These are phyloP conservation scores for Siniperca undulata DNA, from an alignment of 2,797 vertebrate genomes.

Conservation along the genomic window DNA sequence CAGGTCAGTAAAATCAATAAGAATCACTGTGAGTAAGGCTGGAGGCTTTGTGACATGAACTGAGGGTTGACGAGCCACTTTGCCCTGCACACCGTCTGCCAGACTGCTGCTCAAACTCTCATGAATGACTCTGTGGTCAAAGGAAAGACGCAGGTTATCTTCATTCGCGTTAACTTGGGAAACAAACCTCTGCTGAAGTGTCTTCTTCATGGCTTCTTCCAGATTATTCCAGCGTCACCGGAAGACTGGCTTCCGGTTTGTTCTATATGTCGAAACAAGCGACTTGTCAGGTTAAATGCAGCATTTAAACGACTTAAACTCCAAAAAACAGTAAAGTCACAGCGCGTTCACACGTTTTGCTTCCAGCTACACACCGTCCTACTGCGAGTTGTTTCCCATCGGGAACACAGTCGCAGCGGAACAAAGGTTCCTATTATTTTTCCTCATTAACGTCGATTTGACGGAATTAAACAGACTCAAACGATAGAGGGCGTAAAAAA, in stretches of 20 bases:
- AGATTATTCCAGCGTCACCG: background rate
- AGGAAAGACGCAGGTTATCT: background rate
- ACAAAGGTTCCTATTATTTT: conserved; percentile 40
- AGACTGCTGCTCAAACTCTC: background rate
- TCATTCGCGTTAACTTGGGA: background rate
- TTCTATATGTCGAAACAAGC: background rate
- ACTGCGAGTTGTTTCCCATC: conserved; percentile 20
- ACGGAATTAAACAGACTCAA: background rate
- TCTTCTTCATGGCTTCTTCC: conserved; percentile 74
- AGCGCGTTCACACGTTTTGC: conserved; percentile 45
- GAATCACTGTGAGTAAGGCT: too few species aligned
- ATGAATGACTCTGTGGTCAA: fast-evolving
- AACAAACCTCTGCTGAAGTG: conserved; percentile 74
- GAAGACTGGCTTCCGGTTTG: background rate
- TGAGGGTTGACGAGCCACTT: background rate
- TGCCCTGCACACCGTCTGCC: background rate
- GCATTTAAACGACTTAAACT: background rate
- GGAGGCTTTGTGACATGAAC: too few species aligned
- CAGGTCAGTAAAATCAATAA: too few species aligned
- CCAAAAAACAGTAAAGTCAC: background rate
- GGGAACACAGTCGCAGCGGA: conserved; percentile 4
- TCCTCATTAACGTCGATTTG: background rate
- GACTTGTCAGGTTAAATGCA: fast-evolving
- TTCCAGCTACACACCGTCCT: background rate
- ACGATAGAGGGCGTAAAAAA: fast-evolving